Percentiles rank a stretch among this genome's conserved stretches.
Evolutionary conservation across 2,113 vertebrate species (phyloP).

Genomic region (Oryzias curvinotus): DNA sequence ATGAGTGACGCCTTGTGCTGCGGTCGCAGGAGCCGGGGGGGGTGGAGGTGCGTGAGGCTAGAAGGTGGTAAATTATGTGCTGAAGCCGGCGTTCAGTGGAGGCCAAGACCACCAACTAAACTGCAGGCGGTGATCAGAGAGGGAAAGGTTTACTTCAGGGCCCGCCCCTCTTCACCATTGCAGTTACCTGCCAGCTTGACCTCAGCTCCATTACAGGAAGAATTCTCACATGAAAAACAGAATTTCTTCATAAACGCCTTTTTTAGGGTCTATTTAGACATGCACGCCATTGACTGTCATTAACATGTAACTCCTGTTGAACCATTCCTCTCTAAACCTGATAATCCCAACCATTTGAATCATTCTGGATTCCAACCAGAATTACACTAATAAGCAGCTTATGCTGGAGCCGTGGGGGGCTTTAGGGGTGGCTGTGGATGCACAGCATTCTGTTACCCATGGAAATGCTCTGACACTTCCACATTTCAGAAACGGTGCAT

Average conservation of each 20-base stretch:
- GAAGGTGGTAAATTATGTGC: conserved; percentile 55
- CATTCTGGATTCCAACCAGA: conserved; percentile 83
- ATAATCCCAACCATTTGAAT: conserved; percentile 70
- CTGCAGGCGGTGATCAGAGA: conserved; percentile 12
- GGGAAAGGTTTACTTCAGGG: not conserved
- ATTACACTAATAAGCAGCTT: conserved; percentile 85
- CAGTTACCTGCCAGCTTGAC: not conserved
- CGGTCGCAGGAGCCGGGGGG: conserved; percentile 15
- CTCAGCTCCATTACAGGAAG: no score
- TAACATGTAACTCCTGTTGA: conserved; percentile 50
- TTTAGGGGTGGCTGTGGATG: conserved; percentile 56
- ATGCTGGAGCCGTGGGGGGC: conserved; percentile 62
- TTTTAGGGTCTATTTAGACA: conserved; percentile 29
- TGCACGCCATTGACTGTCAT: conserved; percentile 30
- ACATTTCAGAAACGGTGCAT: conserved; percentile 33
- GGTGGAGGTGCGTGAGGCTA: not conserved
- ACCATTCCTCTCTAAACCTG: conserved; percentile 58
- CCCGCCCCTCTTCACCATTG: not conserved
- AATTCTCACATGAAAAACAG: not conserved
- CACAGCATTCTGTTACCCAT: conserved; percentile 30
- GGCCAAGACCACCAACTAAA: conserved; percentile 61
- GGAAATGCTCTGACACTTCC: conserved; percentile 42
- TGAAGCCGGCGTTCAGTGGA: conserved; percentile 13
- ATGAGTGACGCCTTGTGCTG: conserved; percentile 72
- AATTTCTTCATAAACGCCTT: not conserved